Percentiles rank a stretch among this genome's conserved stretches.
These are phyloP conservation scores for Elaphurus davidianus DNA, from an alignment of 2,113 vertebrate genomes.

Conservation along the genomic window DNA sequence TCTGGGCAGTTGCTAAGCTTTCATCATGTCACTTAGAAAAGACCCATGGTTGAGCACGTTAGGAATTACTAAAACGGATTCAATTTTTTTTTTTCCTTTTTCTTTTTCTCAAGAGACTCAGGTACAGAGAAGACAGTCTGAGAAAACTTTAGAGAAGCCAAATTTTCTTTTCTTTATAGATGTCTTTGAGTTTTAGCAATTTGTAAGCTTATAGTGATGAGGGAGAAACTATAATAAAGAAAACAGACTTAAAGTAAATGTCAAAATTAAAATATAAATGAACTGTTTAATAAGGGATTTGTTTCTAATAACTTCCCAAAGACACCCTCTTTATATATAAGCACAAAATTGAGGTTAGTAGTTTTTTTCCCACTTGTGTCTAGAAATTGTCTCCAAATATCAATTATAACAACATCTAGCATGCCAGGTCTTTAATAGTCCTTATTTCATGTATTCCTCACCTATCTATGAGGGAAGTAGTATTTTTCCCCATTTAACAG, in stretches of 20 bases:
- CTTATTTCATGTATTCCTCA: not conserved
- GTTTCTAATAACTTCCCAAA: not conserved
- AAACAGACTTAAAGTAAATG: not conserved
- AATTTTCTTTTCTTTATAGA: not conserved
- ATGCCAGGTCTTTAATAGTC: not conserved
- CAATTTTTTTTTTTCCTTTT: not conserved
- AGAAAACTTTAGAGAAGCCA: not conserved
- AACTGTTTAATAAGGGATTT: not conserved
- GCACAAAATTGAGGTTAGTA: not conserved
- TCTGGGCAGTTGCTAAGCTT: not conserved
- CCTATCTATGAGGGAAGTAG: not conserved
- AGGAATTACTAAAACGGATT: constrained; percentile 4
- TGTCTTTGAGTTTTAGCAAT: not conserved
- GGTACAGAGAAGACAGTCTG: not conserved
- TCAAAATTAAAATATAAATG: not conserved
- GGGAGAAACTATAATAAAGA: not conserved
- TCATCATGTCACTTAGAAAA: not conserved
- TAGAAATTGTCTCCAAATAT: not conserved
- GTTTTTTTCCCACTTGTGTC: not conserved
- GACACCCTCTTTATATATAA: not conserved
- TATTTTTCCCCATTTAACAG: not conserved
- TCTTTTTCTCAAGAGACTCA: not conserved
- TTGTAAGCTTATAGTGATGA: not conserved
- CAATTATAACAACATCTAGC: not conserved
- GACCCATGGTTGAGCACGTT: not conserved